A percentile compares a stretch with the other conserved stretches of the same genome.
These are phyloP conservation scores for Aricia artaxerxes DNA, from an alignment of 2,888 invertebrate genomes.

Conservation along the genomic window DNA sequence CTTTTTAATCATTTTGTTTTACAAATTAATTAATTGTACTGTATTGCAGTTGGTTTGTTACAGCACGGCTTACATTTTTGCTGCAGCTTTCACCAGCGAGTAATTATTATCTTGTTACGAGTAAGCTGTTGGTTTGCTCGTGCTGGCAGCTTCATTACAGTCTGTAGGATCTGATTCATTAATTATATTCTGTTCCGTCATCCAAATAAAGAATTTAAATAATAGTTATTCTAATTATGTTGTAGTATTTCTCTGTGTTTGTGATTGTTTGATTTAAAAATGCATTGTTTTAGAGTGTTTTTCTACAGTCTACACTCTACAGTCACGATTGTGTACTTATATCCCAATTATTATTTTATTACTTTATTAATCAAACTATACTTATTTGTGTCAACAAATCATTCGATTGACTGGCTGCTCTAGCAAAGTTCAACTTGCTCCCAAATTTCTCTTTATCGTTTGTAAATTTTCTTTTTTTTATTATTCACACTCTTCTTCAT, in stretches of 20 bases:
- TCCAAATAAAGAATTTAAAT: not conserved
- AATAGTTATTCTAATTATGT: not conserved
- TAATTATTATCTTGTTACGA: conserved; percentile 20
- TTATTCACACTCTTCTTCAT: too few relatives aligned
- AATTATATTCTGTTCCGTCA: conserved; percentile 3
- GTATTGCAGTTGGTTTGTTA: not conserved
- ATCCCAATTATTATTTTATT: too few relatives aligned
- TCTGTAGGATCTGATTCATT: conserved; percentile 18
- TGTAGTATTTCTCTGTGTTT: not conserved
- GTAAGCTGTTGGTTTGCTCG: conserved; percentile 11
- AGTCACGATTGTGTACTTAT: too few relatives aligned
- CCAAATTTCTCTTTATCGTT: too few relatives aligned
- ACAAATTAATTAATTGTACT: not conserved
- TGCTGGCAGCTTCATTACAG: conserved; percentile 8
- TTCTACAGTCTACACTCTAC: too few relatives aligned
- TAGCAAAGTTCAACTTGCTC: too few relatives aligned
- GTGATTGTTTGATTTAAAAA: not conserved
- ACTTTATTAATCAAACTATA: too few relatives aligned
- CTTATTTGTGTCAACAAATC: too few relatives aligned
- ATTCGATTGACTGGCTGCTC: too few relatives aligned
- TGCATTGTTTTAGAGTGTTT: too few relatives aligned
- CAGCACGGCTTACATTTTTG: not conserved
- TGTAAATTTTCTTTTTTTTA: too few relatives aligned
- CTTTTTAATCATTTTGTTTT: not conserved
- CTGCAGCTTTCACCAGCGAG: not conserved